phyloP scores from a whole-genome alignment of 2,113 vertebrate species.

The Paramormyrops kingsleyae region DNA sequence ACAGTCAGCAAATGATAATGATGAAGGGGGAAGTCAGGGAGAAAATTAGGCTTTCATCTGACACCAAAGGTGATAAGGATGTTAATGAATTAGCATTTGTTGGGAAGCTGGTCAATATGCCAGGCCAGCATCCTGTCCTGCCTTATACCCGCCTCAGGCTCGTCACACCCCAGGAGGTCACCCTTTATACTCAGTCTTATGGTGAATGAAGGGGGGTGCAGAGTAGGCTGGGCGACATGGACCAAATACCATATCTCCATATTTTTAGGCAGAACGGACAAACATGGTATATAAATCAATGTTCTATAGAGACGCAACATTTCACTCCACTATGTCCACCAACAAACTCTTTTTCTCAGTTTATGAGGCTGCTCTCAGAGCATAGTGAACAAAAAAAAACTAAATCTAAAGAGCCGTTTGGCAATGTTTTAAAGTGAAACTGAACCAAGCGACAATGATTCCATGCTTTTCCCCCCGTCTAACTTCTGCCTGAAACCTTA shows the following conservation, averaged over 20 bases:
- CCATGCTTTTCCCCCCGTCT: neutral
- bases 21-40: neutral
- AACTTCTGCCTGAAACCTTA: no score
- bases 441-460: neutral
- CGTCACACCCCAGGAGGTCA: neutral
- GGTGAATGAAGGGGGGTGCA: neutral
- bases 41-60: neutral
- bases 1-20: neutral
- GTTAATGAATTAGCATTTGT: neutral
- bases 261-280: neutral
- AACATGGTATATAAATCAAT: neutral
- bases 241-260: neutral
- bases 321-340: neutral
- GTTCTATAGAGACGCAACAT: neutral
- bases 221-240: neutral
- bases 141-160: neutral
- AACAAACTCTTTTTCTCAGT: neutral
- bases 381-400: neutral
- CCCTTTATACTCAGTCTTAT: neutral
- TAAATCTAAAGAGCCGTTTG: neutral
- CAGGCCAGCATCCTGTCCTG: no score
- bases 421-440: neutral
- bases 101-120: neutral
- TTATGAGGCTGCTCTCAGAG: neutral
- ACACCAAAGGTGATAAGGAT: neutral